Conservation (phyloP, 2,888 invertebrate genomes). For the Pseudococcus jackbeardsleyi region DNA sequence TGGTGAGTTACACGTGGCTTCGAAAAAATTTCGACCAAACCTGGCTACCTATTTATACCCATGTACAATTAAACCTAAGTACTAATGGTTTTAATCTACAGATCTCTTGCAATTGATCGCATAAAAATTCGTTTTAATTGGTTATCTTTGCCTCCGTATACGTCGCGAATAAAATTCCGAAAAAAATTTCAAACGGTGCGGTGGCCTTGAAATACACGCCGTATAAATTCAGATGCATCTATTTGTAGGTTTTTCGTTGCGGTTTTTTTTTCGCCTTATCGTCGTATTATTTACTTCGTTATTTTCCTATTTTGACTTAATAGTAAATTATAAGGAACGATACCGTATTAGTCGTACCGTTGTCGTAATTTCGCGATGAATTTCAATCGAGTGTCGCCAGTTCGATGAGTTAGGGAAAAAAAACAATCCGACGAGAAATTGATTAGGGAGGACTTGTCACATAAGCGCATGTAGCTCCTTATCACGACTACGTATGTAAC, state of each 20-base stretch:
- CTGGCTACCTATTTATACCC: not conserved
- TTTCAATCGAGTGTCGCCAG: slow-evolving; percentile 19
- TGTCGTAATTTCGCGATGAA: not conserved
- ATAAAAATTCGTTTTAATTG: not conserved
- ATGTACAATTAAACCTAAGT: too few relatives aligned
- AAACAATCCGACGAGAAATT: not conserved
- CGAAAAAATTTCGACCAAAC: not conserved
- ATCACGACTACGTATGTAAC: not conserved
- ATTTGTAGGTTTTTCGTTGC: not conserved
- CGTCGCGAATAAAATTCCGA: not conserved
- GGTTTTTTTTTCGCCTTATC: not conserved
- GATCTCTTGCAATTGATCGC: not conserved
- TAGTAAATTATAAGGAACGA: not conserved
- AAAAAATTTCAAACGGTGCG: not conserved
- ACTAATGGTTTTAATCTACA: not conserved
- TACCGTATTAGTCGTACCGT: slow-evolving; percentile 19
- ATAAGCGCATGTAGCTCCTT: not conserved
- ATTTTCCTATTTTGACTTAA: not conserved
- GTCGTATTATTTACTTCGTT: not conserved
- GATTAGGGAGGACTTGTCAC: slow-evolving; percentile 11
- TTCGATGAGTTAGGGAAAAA: not conserved
- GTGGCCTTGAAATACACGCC: not conserved
- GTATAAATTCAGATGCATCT: not conserved
- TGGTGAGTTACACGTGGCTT: not conserved
- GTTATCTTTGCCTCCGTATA: not conserved